A percentile compares a stretch with the other conserved stretches of the same genome.
Conservation (phyloP, 2,113 vertebrate species). For the Crotophaga sulcirostris region DNA sequence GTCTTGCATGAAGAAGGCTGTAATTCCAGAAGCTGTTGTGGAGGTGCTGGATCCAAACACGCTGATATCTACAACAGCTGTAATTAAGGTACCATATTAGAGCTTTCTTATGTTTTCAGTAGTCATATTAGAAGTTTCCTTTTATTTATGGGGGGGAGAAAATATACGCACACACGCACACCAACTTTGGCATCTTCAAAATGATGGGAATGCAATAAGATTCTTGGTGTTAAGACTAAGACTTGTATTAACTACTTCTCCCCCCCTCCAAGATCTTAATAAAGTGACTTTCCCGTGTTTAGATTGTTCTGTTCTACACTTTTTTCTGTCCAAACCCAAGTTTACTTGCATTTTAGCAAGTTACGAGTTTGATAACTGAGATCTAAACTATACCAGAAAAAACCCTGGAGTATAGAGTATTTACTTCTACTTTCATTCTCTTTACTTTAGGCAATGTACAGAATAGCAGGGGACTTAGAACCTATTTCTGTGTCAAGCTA, state of each 20-base stretch:
- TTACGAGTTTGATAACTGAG: not conserved
- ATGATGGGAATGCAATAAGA: not conserved
- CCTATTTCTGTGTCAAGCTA: not conserved
- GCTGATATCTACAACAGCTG: conserved; percentile 82
- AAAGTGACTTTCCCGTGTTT: not conserved
- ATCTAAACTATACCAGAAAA: not conserved
- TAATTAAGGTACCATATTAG: conserved; percentile 82
- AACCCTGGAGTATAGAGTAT: accelerated
- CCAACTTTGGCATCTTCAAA: not conserved
- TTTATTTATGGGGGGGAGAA: not conserved
- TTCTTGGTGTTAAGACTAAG: not conserved
- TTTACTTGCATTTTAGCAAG: not conserved
- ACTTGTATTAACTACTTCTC: not conserved
- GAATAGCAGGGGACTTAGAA: not conserved
- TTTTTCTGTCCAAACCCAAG: not conserved
- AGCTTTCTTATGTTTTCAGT: not conserved
- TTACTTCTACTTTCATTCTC: not conserved
- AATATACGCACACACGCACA: not conserved
- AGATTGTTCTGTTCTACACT: not conserved
- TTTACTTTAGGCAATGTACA: not conserved
- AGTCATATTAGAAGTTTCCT: not conserved
- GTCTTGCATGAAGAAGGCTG: conserved; percentile 93
- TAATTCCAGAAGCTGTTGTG: conserved; percentile 88
- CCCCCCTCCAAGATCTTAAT: not conserved
- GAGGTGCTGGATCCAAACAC: conserved; percentile 84